These are phyloP conservation scores for Galerucella nymphaeae DNA, from an alignment of 2,888 invertebrate genomes.

Conservation along the genomic window DNA sequence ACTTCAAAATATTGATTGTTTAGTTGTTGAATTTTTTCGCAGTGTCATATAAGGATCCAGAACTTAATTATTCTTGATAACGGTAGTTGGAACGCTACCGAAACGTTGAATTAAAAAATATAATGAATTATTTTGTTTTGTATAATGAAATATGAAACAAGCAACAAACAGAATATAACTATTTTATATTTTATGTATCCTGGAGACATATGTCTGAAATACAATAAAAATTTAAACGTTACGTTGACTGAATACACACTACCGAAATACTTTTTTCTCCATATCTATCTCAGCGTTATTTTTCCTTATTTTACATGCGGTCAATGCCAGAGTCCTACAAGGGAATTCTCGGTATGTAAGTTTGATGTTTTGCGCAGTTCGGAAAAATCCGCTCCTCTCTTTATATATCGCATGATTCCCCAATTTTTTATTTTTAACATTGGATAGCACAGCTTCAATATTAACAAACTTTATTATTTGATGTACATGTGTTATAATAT, in stretches of 20 bases:
- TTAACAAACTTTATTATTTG: constrained; percentile 20
- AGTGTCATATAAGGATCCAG: too few relatives aligned
- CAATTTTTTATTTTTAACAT: constrained; percentile 23
- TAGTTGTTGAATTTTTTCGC: too few relatives aligned
- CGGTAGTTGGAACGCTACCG: too few relatives aligned
- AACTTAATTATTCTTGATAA: too few relatives aligned
- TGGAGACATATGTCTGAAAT: too few relatives aligned
- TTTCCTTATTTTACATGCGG: constrained; percentile 65
- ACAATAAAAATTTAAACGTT: too few relatives aligned
- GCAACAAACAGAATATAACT: too few relatives aligned
- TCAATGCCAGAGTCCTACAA: constrained; percentile 63
- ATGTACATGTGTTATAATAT: neutral
- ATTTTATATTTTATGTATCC: too few relatives aligned
- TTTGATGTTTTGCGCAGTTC: constrained; percentile 40
- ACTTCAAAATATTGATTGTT: too few relatives aligned
- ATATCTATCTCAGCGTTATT: constrained; percentile 36
- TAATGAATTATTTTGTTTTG: too few relatives aligned
- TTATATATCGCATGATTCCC: constrained; percentile 27
- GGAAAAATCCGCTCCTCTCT: constrained; percentile 10
- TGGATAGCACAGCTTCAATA: constrained; percentile 26
- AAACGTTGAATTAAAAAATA: too few relatives aligned
- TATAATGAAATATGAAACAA: too few relatives aligned
- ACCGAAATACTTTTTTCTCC: neutral
- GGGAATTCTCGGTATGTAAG: constrained; percentile 67
- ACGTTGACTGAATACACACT: constrained; percentile 2